These are phyloP conservation scores for Semicossyphus pulcher DNA, from an alignment of 2,113 vertebrate species.

Conservation along the genomic window DNA sequence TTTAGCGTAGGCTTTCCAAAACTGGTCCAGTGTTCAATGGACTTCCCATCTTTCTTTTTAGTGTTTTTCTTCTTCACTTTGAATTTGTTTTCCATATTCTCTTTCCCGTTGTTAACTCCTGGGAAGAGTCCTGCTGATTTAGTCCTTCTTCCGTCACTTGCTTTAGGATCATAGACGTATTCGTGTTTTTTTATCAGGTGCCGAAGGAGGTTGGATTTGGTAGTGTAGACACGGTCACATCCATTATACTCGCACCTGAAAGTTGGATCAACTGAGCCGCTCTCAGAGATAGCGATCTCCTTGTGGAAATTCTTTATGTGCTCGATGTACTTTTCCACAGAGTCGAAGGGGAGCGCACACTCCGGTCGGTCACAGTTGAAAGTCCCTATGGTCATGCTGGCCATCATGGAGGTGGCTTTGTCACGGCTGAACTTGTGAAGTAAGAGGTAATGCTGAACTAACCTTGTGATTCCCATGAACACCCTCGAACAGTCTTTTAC, in stretches of 20 bases:
- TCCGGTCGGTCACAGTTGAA: slow-evolving; percentile 94
- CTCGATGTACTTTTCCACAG: slow-evolving; percentile 91
- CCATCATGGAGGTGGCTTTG: slow-evolving; percentile 91
- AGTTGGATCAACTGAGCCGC: slow-evolving; percentile 89
- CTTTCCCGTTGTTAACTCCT: slow-evolving; percentile 81
- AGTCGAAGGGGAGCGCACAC: slow-evolving; percentile 90
- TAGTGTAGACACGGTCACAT: slow-evolving; percentile 96
- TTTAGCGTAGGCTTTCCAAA: slow-evolving; percentile 88
- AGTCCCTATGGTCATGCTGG: slow-evolving; percentile 85
- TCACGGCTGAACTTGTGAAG: slow-evolving; percentile 97
- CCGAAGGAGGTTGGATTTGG: slow-evolving; percentile 95
- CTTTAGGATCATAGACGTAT: slow-evolving; percentile 92
- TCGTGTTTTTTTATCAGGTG: slow-evolving; percentile 98
- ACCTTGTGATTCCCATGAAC: slow-evolving; percentile 92
- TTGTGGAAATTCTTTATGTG: slow-evolving; percentile 94
- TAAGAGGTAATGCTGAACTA: slow-evolving; percentile 97
- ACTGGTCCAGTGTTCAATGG: slow-evolving; percentile 81
- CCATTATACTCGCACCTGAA: slow-evolving; percentile 93
- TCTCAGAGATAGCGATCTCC: slow-evolving; percentile 87
- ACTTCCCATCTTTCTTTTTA: slow-evolving; percentile 82
- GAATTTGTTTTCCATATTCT: slow-evolving; percentile 86
- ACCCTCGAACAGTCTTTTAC: slow-evolving; percentile 96
- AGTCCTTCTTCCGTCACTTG: slow-evolving; percentile 85
- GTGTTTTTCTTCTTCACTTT: slow-evolving; percentile 83
- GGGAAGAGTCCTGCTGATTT: slow-evolving; percentile 69